These are phyloP conservation scores for Fissipunctia ypsillon DNA, from an alignment of 2,888 invertebrate species.

Conservation along the genomic window DNA sequence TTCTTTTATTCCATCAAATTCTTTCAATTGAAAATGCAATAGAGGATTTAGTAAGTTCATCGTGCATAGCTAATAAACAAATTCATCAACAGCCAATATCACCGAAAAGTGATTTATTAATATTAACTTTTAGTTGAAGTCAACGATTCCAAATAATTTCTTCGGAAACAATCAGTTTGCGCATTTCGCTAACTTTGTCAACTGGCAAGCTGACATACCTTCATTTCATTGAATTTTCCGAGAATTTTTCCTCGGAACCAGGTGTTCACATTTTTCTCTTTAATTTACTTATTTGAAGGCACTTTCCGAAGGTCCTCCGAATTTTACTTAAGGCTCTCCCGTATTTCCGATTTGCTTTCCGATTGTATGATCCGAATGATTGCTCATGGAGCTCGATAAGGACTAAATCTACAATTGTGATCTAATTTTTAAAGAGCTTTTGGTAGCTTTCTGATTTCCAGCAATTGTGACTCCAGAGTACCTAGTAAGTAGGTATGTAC, in stretches of 20 bases:
- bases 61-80: too few species aligned
- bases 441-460: slow-evolving; percentile 3
- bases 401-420: neutral
- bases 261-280: slow-evolving; percentile 58
- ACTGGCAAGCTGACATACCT: slow-evolving; percentile 40
- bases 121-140: slow-evolving; percentile 31
- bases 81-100: neutral
- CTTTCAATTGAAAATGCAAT: neutral
- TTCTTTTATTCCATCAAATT: neutral
- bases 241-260: slow-evolving; percentile 46
- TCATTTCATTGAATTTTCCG: slow-evolving; percentile 50
- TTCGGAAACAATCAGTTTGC: slow-evolving; percentile 46
- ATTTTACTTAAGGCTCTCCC: slow-evolving; percentile 24
- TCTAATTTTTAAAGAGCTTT: slow-evolving; percentile 18
- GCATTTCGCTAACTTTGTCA: slow-evolving; percentile 49
- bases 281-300: slow-evolving; percentile 57
- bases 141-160: slow-evolving; percentile 36
- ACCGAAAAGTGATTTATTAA: slow-evolving; percentile 17
- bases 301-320: slow-evolving; percentile 34
- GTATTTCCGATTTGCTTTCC: slow-evolving; percentile 46
- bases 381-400: slow-evolving; percentile 12
- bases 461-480: neutral
- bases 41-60: neutral
- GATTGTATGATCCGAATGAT: slow-evolving; percentile 41
- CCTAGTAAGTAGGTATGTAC: too few species aligned